phyloP scores from a whole-genome alignment of 1,140 invertebrate species.

The Scaptomyza hsui region DNA sequence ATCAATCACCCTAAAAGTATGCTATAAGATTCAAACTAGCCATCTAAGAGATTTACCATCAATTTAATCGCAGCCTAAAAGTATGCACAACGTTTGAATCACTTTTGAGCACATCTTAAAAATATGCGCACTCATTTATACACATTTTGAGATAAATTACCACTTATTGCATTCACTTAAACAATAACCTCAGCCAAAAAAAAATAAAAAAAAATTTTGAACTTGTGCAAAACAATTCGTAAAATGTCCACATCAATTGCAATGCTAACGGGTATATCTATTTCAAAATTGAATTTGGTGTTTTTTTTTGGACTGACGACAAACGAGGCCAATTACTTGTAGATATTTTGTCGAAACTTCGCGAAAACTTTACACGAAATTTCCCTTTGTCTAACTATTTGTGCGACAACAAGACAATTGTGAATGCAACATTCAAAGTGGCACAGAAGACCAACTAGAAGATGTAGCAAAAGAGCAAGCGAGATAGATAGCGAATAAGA shows the following conservation, averaged over 20 bases:
- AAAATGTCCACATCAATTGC: constrained; percentile 60
- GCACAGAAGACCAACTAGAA: constrained; percentile 12
- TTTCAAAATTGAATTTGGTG: constrained; percentile 65
- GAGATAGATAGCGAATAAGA: constrained; percentile 7
- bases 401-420: constrained; percentile 25
- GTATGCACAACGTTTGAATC: neutral
- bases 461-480: constrained; percentile 9
- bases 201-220: neutral
- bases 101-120: neutral
- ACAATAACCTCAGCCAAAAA: constrained; percentile 35
- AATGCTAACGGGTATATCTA: constrained; percentile 59
- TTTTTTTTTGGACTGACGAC: constrained; percentile 41
- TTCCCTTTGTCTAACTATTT: constrained; percentile 24
- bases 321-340: constrained; percentile 72
- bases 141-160: constrained; percentile 14
- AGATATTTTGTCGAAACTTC: constrained; percentile 63
- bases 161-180: constrained; percentile 16
- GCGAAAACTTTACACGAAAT: constrained; percentile 47
- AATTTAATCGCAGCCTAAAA: neutral
- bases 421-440: constrained; percentile 16
- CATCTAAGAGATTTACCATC: too few relatives aligned
- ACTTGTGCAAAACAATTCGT: constrained; percentile 59
- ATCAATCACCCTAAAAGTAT: neutral
- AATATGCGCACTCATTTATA: constrained; percentile 16
- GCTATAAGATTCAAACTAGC: neutral